Evolutionary conservation across 2,888 invertebrate species (phyloP), one percentile per base, ranked within the genome.

Genomic region (Andrena minutula): DNA sequence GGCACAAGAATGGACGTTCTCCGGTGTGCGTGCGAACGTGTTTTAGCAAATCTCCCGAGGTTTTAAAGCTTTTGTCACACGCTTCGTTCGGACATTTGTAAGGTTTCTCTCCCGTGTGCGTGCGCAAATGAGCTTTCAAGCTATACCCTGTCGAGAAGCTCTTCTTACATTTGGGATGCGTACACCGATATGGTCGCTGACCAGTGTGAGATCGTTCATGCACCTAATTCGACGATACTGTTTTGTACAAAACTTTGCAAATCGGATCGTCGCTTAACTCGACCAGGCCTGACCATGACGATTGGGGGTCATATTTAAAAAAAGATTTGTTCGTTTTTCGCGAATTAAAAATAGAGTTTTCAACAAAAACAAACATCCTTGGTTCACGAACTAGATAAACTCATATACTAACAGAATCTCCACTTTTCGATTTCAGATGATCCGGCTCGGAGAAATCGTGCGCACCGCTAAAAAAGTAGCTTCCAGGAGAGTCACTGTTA

Each of bases 1-100:
- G 93, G 82, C 93, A 93, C 26, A 92, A 75, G 53, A 93, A 93
- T 0, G 93, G 93, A 47, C 92, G 87, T 88, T 92, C 92, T 92
- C 95, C 95, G 79, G 95, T 95, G 88, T 95, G 95, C 49, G 95
- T 95, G 68, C 95, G 93, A 51, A 95, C 94, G 90, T 96, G 95
- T 89, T 95, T 95, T 87, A 95, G 94, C 56, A 96, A 92, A 90
- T 96, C 95, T 0, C 95, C 95, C 0, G 95, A 95, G 3, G 95
- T 95, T 90, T 95, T 95, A 88, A 96, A 96, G 47, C 95, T 94
- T 90, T 95, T 96, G 32, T 93, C 93, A 90, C 95, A 96, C 2
- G 90, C 88, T 66, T 94, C 94, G 56, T 94, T 94, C 7, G 94
- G 93, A 88, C 95, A 96, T 86, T 94, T 94, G 88, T 95, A 95